A percentile compares a stretch with the other conserved stretches of the same genome.
Evolutionary conservation across 2,113 vertebrate species (phyloP).

Genomic region (Typhlomys cinereus): DNA sequence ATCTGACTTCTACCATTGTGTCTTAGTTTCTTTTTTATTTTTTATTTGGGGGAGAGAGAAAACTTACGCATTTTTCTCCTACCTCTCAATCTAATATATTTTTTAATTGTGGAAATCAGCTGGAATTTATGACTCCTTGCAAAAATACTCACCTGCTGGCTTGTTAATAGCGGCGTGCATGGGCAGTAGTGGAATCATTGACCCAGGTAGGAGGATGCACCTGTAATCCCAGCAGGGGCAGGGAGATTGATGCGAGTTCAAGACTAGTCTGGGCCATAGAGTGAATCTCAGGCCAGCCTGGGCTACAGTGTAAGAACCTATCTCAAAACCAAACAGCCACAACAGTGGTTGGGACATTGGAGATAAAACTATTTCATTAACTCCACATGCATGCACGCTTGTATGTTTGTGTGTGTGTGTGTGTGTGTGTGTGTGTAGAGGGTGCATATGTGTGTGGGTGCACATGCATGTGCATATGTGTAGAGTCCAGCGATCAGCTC

Average conservation of each 20-base stretch:
- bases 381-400: background rate
- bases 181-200: background rate
- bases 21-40: no score
- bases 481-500: background rate
- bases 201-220: no score
- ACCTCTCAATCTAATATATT: no score
- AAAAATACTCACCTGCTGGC: background rate
- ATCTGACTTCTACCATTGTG: no score
- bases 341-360: background rate
- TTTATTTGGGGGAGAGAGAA: no score
- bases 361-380: background rate
- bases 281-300: background rate
- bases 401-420: background rate
- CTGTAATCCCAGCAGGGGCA: background rate
- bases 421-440: no score
- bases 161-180: background rate
- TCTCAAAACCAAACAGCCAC: background rate
- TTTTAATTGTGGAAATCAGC: no score
- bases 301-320: background rate
- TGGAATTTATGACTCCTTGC: background rate
- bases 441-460: background rate
- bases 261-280: background rate
- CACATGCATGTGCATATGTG: background rate
- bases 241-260: background rate
- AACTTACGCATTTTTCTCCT: no score